Base-by-base conservation (phyloP, 2,797 vertebrate species). In the Thamnophis elegans region DNA sequence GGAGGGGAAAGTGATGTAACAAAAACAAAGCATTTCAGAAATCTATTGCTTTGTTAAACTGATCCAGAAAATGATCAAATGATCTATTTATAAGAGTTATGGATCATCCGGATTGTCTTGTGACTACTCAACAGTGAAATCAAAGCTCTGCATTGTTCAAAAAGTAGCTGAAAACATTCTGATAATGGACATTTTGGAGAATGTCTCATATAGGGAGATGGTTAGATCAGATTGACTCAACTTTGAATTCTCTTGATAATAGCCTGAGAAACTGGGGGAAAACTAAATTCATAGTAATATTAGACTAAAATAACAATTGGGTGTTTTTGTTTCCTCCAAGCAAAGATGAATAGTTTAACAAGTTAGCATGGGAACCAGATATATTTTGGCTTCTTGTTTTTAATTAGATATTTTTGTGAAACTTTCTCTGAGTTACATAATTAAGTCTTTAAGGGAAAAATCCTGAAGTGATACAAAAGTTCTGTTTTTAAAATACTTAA, bases 41-140 rank as follows among this genome's bases (percentile, higher is more conserved):
- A 89, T 58, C 53, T 51, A 92, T 73, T 47, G 68, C 92, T 90
- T 96, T 85, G 91, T 65, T 93, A 91, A 96, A 89, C 73, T 32
- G 32, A 92, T 93, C 92, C 91, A 94, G 94, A 92, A 96, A 96
- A 95, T 93, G 25, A 0, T 89, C 95, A 91, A 58, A 85, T 96
- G 96, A 97, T 93, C 97, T 93, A 96, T 96, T 95, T 92, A 65
- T 96, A 89, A 91, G 91, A 0, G 47, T 88, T 95, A 95, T 96
- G 90, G 93, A 94, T 95, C 94, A 96, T 95, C 93, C 88, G 91
- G 94, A 91, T 85, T 95, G 93, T 95, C 92, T 91, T 0, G 73
- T 95, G 97, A 95, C 93, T 93, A 93, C 94, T 96, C 93, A 95
- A 85, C 94, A 94, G 90, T 96, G 93, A 95, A 95, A 95, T 95